Conservation (phyloP, 2,113 vertebrate genomes). For the Syrrhaptes paradoxus region DNA sequence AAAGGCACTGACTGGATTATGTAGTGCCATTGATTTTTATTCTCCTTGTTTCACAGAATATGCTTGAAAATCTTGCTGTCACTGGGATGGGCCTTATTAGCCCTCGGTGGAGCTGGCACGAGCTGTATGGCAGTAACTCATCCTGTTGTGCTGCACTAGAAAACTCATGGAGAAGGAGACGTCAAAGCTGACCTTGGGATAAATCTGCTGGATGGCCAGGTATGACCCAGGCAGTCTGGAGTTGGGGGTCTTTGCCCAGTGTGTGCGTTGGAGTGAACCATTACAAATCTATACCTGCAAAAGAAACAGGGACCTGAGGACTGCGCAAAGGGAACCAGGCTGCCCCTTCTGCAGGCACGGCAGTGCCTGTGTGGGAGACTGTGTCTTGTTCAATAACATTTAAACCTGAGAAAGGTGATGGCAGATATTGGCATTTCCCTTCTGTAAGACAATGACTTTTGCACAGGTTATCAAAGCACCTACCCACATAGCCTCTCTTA, state of each 20-base stretch:
- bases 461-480: not conserved
- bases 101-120: not conserved
- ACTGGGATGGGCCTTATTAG: not conserved
- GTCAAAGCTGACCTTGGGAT: not conserved
- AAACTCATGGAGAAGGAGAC: not conserved
- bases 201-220: not conserved
- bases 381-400: not conserved
- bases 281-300: not conserved
- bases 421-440: not conserved
- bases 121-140: not conserved
- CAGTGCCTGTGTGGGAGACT: not conserved
- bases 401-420: not conserved
- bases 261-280: not conserved
- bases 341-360: not conserved
- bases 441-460: not conserved
- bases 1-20: conserved; percentile 30
- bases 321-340: not conserved
- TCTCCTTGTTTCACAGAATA: conserved; percentile 38
- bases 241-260: not conserved
- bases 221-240: not conserved
- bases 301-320: not conserved
- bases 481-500: not conserved
- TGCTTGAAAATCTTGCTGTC: not conserved
- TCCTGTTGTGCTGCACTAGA: not conserved
- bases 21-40: conserved; percentile 47